Conservation (phyloP, 1,140 invertebrate species). For the Marisa cornuarietis region DNA sequence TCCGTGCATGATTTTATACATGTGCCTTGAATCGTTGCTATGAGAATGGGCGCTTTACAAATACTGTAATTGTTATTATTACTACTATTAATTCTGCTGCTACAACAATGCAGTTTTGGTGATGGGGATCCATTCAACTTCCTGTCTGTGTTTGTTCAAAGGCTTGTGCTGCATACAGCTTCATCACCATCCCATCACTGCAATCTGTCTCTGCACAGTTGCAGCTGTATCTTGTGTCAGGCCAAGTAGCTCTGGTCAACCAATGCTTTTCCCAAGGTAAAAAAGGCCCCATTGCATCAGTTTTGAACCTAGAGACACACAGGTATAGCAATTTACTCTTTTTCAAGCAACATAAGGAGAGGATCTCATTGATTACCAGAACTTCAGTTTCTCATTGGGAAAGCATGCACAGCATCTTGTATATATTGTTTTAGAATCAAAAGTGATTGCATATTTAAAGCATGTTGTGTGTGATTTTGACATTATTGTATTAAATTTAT, state of each 20-base stretch:
- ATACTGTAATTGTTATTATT: neutral
- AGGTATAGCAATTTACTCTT: too few relatives aligned
- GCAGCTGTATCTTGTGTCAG: constrained; percentile 86
- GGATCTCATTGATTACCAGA: too few relatives aligned
- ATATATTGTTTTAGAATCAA: neutral
- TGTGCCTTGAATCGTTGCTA: too few relatives aligned
- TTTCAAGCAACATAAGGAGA: too few relatives aligned
- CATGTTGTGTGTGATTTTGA: neutral
- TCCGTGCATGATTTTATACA: too few relatives aligned
- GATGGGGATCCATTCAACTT: too few relatives aligned
- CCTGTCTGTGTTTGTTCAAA: constrained; percentile 36
- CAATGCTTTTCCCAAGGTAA: constrained; percentile 91
- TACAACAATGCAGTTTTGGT: neutral
- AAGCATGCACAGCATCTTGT: too few relatives aligned
- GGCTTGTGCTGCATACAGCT: constrained; percentile 95
- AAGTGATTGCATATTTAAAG: neutral
- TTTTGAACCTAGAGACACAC: neutral
- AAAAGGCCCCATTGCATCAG: neutral
- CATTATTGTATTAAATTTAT: constrained; percentile 26
- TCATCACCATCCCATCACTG: constrained; percentile 94
- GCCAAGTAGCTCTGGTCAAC: constrained; percentile 89
- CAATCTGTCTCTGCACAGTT: constrained; percentile 78
- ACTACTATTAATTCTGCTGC: neutral
- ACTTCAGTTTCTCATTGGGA: too few relatives aligned
- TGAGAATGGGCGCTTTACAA: too few relatives aligned